Percentiles rank a stretch among this genome's conserved stretches.
phyloP scores from a whole-genome alignment of 2,888 invertebrate genomes.

The Calameuta idolon region DNA sequence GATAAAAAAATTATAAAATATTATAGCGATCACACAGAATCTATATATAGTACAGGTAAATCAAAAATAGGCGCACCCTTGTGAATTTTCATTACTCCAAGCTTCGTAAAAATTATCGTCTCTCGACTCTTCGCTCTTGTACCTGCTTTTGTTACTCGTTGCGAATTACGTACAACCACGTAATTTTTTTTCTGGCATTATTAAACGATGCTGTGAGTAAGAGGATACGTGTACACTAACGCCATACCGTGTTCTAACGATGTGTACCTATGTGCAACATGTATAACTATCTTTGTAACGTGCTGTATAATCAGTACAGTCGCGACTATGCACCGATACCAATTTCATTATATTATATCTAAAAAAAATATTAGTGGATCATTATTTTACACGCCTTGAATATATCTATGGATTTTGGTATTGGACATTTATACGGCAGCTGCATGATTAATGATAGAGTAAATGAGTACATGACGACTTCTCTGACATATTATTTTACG shows the following conservation, averaged over 20 bases:
- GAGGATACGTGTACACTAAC: background rate
- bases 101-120: background rate
- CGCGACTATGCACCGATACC: background rate
- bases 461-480: background rate
- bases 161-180: background rate
- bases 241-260: background rate
- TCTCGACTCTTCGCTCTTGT: background rate
- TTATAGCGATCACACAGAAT: background rate
- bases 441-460: background rate
- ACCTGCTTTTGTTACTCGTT: background rate
- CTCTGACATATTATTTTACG: too few species aligned
- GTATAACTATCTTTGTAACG: background rate
- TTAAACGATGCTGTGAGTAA: background rate
- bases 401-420: background rate
- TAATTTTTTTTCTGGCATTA: background rate
- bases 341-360: background rate
- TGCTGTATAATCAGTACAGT: background rate
- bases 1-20: conserved; percentile 10
- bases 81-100: background rate
- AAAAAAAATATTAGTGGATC: background rate
- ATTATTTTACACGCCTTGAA: background rate
- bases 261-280: background rate
- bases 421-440: background rate
- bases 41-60: background rate
- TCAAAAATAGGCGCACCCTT: background rate